phyloP scores from a whole-genome alignment of 2,888 invertebrate species.

The Euclidia mi region DNA sequence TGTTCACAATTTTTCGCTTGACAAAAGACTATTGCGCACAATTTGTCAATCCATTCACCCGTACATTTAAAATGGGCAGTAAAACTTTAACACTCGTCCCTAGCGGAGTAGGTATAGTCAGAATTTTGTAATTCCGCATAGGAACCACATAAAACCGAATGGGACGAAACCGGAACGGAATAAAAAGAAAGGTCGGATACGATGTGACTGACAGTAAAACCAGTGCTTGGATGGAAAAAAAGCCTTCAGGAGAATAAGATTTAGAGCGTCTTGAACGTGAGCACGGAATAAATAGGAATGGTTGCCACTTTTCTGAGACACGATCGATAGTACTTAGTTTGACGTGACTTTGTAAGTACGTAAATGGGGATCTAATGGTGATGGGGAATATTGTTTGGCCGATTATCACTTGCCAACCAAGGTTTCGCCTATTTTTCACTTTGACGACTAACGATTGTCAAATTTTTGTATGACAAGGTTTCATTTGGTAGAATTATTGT shows the following conservation, averaged over 20 bases:
- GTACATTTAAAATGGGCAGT: conserved; percentile 73
- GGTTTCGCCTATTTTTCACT: too few species aligned
- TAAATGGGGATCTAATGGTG: conserved; percentile 5
- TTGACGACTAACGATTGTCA: too few species aligned
- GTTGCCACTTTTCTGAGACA: conserved; percentile 19
- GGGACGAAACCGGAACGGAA: conserved; percentile 68
- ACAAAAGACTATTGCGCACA: conserved; percentile 61
- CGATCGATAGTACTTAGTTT: conserved; percentile 28
- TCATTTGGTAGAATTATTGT: too few species aligned
- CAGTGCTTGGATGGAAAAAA: conserved; percentile 45
- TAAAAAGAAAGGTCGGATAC: conserved; percentile 71
- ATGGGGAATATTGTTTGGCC: conserved; percentile 10
- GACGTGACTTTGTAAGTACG: conserved; percentile 1
- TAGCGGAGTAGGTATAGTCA: conserved; percentile 51
- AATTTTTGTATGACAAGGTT: too few species aligned
- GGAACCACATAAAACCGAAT: conserved; percentile 74
- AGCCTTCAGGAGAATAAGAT: conserved; percentile 45
- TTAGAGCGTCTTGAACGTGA: conserved; percentile 43
- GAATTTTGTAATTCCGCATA: conserved; percentile 62
- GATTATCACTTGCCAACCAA: conserved; percentile 8
- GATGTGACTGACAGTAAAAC: conserved; percentile 61
- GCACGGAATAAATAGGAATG: conserved; percentile 40
- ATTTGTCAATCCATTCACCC: conserved; percentile 75
- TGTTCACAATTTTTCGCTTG: conserved; percentile 58
- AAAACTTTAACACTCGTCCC: conserved; percentile 78